phyloP scores from a whole-genome alignment of 2,888 invertebrate genomes.

The Ligdia adustata region DNA sequence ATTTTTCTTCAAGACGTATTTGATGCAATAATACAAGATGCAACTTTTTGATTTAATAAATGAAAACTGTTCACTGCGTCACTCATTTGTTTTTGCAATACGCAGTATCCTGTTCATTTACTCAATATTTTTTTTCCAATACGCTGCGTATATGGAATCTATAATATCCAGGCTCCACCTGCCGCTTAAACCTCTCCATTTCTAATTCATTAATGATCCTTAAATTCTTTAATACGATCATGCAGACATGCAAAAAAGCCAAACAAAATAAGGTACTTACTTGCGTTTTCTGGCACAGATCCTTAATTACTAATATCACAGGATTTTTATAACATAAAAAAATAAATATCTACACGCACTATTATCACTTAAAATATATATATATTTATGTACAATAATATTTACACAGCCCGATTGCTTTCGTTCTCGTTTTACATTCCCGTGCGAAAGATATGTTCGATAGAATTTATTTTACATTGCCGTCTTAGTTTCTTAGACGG shows the following conservation, averaged over 20 bases:
- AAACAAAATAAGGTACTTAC: conserved; percentile 58
- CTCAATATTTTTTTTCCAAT: too few species aligned
- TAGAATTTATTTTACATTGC: conserved; percentile 53
- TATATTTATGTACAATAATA: conserved; percentile 51
- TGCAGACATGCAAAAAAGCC: conserved; percentile 20
- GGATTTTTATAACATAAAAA: conserved; percentile 56
- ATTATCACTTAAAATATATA: conserved; percentile 45
- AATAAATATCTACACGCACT: conserved; percentile 51
- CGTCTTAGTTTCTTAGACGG: conserved; percentile 16
- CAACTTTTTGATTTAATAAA: too few species aligned
- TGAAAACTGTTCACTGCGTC: too few species aligned
- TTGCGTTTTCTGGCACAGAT: conserved; percentile 53
- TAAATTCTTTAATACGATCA: conserved; percentile 1
- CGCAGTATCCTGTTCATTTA: too few species aligned
- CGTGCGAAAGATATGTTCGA: conserved; percentile 10
- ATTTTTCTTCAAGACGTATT: too few species aligned
- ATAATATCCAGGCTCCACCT: too few species aligned
- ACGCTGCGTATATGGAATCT: too few species aligned
- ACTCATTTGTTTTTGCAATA: too few species aligned
- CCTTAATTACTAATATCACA: conserved; percentile 79
- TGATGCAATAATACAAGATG: too few species aligned
- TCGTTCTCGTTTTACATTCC: conserved; percentile 47
- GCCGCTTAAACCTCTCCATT: too few species aligned
- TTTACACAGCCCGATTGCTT: conserved; percentile 53
- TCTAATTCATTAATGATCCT: conserved; percentile 2